Conservation (phyloP, 2,797 vertebrate species). For the Acridotheres tristis region DNA sequence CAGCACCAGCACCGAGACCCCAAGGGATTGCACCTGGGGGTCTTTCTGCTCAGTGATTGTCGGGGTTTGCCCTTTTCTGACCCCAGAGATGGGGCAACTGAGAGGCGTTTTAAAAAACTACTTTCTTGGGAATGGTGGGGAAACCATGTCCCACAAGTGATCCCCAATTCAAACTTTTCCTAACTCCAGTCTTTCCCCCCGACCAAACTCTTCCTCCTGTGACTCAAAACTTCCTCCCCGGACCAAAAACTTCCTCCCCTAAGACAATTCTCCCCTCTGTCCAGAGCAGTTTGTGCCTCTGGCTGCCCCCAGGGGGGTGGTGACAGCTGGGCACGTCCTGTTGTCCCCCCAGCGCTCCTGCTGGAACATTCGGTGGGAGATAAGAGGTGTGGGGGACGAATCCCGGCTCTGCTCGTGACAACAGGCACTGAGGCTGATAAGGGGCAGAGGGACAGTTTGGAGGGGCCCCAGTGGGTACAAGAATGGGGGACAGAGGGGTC, state of each 20-base stretch:
- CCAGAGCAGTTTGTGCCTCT: not conserved
- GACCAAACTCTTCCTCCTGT: not conserved
- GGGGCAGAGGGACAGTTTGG: not conserved
- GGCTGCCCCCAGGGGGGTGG: not conserved
- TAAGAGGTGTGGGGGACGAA: not conserved
- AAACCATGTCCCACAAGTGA: too few species aligned
- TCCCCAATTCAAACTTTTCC: not conserved
- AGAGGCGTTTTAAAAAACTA: too few species aligned
- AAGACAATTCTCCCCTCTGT: rapidly evolving
- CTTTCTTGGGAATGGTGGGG: too few species aligned
- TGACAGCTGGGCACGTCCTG: not conserved
- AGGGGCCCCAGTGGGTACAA: not conserved
- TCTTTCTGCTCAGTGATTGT: not conserved
- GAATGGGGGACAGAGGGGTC: too few species aligned
- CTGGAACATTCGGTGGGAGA: not conserved
- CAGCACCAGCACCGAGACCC: rapidly evolving
- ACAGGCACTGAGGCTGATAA: not conserved
- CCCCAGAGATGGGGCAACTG: too few species aligned
- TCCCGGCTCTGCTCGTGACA: not conserved
- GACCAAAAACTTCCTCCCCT: not conserved
- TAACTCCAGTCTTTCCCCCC: not conserved
- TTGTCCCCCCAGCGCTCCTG: not conserved
- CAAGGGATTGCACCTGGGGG: rapidly evolving
- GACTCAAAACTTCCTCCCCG: rapidly evolving
- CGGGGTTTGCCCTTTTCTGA: too few species aligned